A percentile compares a stretch with the other conserved stretches of the same genome.
These are phyloP conservation scores for Tetranychus piercei DNA, from an alignment of 2,888 invertebrate species.

Conservation along the genomic window DNA sequence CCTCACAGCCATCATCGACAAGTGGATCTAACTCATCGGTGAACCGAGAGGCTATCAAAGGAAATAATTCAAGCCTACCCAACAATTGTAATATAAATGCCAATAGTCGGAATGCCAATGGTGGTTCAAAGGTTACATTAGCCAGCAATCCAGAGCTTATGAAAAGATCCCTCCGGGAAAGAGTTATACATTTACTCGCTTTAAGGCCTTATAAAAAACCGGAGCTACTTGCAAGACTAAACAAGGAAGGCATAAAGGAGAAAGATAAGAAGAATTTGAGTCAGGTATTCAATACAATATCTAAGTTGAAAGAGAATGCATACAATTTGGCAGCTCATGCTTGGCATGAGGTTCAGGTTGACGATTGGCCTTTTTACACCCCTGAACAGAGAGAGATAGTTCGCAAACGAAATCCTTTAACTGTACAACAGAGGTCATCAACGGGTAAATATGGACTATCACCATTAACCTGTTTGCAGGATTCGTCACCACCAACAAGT, in stretches of 20 bases:
- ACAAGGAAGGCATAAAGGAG: constrained; percentile 70
- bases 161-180: constrained; percentile 42
- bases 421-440: neutral
- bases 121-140: neutral
- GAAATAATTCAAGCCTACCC: neutral
- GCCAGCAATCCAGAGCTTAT: constrained; percentile 9
- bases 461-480: constrained; percentile 17
- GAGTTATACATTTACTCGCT: constrained; percentile 81
- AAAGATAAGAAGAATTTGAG: constrained; percentile 57
- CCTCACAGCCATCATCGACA: constrained; percentile 2
- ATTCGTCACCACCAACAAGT: constrained; percentile 15
- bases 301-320: constrained; percentile 74
- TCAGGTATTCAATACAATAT: constrained; percentile 58
- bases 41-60: neutral
- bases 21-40: neutral
- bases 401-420: constrained; percentile 41
- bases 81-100: neutral
- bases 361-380: constrained; percentile 68
- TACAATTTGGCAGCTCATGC: constrained; percentile 66
- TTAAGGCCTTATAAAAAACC: constrained; percentile 81
- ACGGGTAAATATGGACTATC: constrained; percentile 12
- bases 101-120: neutral
- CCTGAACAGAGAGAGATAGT: constrained; percentile 67
- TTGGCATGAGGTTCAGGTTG: constrained; percentile 77
- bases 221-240: constrained; percentile 56